Evolutionary conservation across 2,888 invertebrate genomes (phyloP).

Genomic region (Labia minor): DNA sequence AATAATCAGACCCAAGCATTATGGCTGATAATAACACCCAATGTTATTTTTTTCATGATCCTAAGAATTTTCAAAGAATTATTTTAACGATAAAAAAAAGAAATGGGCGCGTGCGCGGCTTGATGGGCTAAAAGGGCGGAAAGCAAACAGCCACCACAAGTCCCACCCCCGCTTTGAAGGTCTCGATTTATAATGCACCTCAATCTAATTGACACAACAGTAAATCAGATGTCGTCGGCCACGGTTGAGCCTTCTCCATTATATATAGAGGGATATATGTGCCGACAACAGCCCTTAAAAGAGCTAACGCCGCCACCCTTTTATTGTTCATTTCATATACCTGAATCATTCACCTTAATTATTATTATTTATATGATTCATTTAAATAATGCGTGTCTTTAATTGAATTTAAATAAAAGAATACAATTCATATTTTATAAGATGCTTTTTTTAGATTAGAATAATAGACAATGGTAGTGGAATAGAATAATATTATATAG

Average conservation of each 20-base stretch:
- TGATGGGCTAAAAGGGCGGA: neutral
- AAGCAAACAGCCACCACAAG: neutral
- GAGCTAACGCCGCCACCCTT: neutral
- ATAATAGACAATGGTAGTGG: too few relatives aligned
- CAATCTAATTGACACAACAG: constrained; percentile 1
- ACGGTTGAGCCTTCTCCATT: neutral
- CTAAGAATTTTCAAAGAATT: too few relatives aligned
- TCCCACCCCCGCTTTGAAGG: neutral
- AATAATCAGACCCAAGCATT: too few relatives aligned
- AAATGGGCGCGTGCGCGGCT: neutral
- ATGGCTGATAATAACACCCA: too few relatives aligned
- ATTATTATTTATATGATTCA: neutral
- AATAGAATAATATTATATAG: too few relatives aligned
- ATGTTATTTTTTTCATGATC: too few relatives aligned
- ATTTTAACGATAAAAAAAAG: neutral
- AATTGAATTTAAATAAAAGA: neutral
- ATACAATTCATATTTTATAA: too few relatives aligned
- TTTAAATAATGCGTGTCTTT: neutral
- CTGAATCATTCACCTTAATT: neutral
- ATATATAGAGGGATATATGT: neutral
- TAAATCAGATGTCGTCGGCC: neutral
- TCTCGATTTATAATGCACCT: constrained; percentile 3
- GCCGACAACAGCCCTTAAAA: constrained; percentile 2
- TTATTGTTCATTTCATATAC: neutral
- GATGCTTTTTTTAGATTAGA: too few relatives aligned